Conservation (phyloP, 2,888 invertebrate species). For the Clivina fossor region DNA sequence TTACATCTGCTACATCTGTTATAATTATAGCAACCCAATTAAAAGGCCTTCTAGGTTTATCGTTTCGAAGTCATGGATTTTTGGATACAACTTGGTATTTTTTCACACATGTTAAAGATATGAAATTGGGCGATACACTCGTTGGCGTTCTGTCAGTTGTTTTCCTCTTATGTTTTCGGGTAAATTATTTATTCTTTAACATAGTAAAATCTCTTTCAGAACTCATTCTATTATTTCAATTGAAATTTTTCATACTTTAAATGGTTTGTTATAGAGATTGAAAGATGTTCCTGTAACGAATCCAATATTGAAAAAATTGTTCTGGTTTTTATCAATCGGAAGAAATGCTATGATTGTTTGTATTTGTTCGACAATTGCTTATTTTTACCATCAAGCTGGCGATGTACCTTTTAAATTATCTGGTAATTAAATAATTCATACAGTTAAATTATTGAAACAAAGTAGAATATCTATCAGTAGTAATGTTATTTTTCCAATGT, state of each 20-base stretch:
- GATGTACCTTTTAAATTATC: slow-evolving; percentile 66
- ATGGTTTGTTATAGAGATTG: slow-evolving; percentile 58
- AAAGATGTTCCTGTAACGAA: slow-evolving; percentile 59
- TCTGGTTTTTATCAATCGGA: slow-evolving; percentile 76
- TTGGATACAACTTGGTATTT: slow-evolving; percentile 61
- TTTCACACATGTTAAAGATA: slow-evolving; percentile 54
- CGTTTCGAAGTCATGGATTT: slow-evolving; percentile 68
- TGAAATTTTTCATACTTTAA: slow-evolving; percentile 7
- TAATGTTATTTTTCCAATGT: too few species aligned
- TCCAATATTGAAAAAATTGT: slow-evolving; percentile 55
- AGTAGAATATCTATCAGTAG: too few species aligned
- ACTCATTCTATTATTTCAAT: too few species aligned
- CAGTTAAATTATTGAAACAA: too few species aligned
- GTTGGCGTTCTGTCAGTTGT: slow-evolving; percentile 68
- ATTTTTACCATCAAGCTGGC: slow-evolving; percentile 53
- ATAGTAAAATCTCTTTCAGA: too few species aligned
- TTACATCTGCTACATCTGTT: slow-evolving; percentile 80
- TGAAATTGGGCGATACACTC: slow-evolving; percentile 63
- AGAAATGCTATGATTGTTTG: slow-evolving; percentile 79
- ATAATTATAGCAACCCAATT: slow-evolving; percentile 76
- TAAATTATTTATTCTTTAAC: slow-evolving; percentile 50
- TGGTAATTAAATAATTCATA: slow-evolving; percentile 50
- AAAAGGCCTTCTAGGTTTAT: slow-evolving; percentile 72
- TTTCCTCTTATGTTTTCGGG: slow-evolving; percentile 67
- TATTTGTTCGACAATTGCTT: slow-evolving; percentile 64